These are phyloP conservation scores for Pipa parva DNA, from an alignment of 2,113 vertebrate species.

Conservation along the genomic window DNA sequence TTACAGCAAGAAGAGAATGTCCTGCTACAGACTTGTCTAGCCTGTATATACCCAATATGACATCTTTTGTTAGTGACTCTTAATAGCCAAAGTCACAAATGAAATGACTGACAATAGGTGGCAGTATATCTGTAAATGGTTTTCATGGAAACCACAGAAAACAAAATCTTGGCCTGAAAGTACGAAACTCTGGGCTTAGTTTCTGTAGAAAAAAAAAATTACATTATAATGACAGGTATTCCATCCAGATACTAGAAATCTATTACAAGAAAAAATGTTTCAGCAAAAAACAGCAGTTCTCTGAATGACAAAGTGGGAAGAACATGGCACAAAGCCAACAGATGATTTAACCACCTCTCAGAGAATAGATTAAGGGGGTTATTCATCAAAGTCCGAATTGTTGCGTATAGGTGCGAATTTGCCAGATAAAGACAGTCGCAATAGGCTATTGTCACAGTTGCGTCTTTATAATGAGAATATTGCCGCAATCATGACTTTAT, in stretches of 20 bases:
- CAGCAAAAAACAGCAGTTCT: neutral
- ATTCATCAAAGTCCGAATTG: no score
- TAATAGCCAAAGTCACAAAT: slow-evolving; percentile 16
- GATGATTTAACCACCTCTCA: no score
- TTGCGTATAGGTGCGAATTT: no score
- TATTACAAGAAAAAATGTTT: neutral
- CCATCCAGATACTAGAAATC: neutral
- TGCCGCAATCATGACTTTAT: no score
- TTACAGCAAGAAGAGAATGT: neutral
- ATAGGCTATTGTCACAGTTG: no score
- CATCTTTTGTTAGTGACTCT: slow-evolving; percentile 32
- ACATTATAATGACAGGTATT: neutral
- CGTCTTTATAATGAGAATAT: no score
- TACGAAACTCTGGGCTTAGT: slow-evolving; percentile 32
- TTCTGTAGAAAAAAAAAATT: slow-evolving; percentile 24
- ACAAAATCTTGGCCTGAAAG: slow-evolving; percentile 36
- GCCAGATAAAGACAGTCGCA: no score
- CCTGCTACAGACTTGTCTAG: slow-evolving; percentile 24
- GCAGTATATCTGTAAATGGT: slow-evolving; percentile 32
- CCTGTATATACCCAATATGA: slow-evolving; percentile 26
- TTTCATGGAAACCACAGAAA: slow-evolving; percentile 20
- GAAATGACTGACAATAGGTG: slow-evolving; percentile 29
- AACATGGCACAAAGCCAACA: no score
- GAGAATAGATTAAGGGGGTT: no score
- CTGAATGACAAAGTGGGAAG: no score